Conservation (phyloP, 2,888 invertebrate species). For the Nipponacmea schrenckii region DNA sequence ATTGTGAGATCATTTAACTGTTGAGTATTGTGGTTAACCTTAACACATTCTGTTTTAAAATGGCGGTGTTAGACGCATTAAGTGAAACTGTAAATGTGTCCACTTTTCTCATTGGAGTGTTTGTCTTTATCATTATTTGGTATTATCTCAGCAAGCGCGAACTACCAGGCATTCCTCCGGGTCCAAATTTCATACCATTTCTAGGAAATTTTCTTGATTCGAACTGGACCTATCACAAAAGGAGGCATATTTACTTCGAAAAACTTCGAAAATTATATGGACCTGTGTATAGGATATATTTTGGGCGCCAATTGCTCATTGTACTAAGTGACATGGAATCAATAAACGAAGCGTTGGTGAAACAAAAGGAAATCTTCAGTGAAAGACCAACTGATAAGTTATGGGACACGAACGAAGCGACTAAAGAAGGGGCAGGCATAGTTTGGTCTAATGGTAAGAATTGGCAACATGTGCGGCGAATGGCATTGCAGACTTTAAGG, state of each 20-base stretch:
- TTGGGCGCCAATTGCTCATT: conserved; percentile 32
- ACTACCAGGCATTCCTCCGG: conserved; percentile 7
- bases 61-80: too few species aligned
- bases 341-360: conserved; percentile 31
- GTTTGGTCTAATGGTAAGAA: conserved; percentile 28
- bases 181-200: conserved; percentile 6
- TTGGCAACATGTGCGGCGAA: conserved; percentile 28
- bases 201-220: conserved; percentile 5
- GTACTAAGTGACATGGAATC: conserved; percentile 34
- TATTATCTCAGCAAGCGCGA: not conserved
- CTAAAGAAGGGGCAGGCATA: conserved; percentile 32
- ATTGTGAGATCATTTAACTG: too few species aligned
- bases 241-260: conserved; percentile 33
- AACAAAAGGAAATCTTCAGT: conserved; percentile 33
- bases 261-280: conserved; percentile 33
- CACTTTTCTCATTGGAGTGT: not conserved
- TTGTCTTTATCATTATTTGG: not conserved
- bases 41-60: too few species aligned
- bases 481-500: conserved; percentile 17
- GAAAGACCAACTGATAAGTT: conserved; percentile 35
- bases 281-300: conserved; percentile 34
- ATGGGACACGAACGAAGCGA: conserved; percentile 27
- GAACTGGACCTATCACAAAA: not conserved
- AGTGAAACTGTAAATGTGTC: not conserved
- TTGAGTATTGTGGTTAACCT: too few species aligned